These are phyloP conservation scores for Parambassis ranga DNA, from an alignment of 2,797 vertebrate genomes.

Conservation along the genomic window DNA sequence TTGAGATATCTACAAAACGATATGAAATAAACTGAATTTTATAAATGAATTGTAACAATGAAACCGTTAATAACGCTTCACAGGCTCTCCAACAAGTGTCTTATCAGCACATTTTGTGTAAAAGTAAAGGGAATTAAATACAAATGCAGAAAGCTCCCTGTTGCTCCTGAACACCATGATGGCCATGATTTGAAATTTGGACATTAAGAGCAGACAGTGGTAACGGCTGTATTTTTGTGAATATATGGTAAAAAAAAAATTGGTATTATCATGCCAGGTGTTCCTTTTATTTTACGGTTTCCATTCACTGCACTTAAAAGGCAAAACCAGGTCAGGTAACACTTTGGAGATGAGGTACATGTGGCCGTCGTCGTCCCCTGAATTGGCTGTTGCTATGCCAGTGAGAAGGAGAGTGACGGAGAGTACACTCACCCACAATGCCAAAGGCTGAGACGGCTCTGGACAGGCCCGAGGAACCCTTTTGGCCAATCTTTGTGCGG, in stretches of 20 bases:
- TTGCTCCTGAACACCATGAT: neutral
- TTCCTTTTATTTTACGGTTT: slow-evolving; percentile 10
- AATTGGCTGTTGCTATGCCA: neutral
- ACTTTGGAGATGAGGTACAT: neutral
- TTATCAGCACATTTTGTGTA: no score
- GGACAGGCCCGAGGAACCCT: slow-evolving; percentile 92
- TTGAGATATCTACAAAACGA: no score
- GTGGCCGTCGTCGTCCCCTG: neutral
- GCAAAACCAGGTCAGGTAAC: slow-evolving; percentile 31
- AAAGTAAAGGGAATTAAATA: no score
- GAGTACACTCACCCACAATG: slow-evolving; percentile 88
- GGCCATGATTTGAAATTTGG: neutral
- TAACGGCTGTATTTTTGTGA: neutral
- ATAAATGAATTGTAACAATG: no score
- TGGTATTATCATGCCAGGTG: slow-evolving; percentile 13
- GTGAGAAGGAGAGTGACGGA: neutral
- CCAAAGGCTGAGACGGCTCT: slow-evolving; percentile 90
- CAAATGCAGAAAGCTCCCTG: neutral
- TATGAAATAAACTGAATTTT: no score
- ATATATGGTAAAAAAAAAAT: no score
- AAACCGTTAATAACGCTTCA: no score
- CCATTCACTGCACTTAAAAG: slow-evolving; percentile 1
- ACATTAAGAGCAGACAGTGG: neutral
- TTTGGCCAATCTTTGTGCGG: slow-evolving; percentile 93
- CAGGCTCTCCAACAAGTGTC: no score